Base-by-base conservation (phyloP, 1,140 invertebrate genomes). In the Drosophila mauritiana region DNA sequence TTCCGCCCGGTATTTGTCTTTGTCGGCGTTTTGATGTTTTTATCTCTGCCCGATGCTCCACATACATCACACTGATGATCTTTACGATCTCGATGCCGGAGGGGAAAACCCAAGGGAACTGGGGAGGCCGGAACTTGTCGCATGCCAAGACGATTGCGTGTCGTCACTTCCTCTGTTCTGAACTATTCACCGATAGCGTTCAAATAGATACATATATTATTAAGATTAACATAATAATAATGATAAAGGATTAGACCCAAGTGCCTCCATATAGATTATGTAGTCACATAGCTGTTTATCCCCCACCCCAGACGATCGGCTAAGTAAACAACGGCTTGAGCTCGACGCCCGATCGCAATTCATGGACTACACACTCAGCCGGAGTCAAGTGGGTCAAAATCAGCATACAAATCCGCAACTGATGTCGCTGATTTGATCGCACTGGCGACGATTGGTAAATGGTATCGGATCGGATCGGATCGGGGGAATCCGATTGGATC, bases 321-420 rank as follows among this genome's bases (percentile, higher is more conserved):
- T 17, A 46, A 10, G 31, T 43, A 56, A 27, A 42, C 54, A 43
- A 56, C 36, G 36, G 15, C 36, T 40, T 3, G 36, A 55, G 49
- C 57, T 36, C 34, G 55, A 31, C 48, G 34, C 34, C 25, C 64
- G 65, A 57, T 10, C 52, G 43, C 64, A 25, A 70, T 70, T 70
- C 64, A 46, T 69, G 67, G 67, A 70, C 67, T 70, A 55, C 49
- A 45, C 51, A 65, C 49, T 22, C 64, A 42, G 49, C 45, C 25
- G 55, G 73, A 84, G 84, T 88, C 80, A 88, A 88, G 65, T 88
- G 80, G 84, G 84, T 88, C 80, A 84, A 88, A 89, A 88, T 89
- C 84, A 88, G 85, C 80, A 88, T 88, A 88, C 80, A 88, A 89
- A 88, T 88, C 80, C 84, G 80, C 68, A 74, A 83, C 73, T 80